Evolutionary conservation across 2,888 invertebrate species (phyloP).

Genomic region (Chrysopilus asiliformis): DNA sequence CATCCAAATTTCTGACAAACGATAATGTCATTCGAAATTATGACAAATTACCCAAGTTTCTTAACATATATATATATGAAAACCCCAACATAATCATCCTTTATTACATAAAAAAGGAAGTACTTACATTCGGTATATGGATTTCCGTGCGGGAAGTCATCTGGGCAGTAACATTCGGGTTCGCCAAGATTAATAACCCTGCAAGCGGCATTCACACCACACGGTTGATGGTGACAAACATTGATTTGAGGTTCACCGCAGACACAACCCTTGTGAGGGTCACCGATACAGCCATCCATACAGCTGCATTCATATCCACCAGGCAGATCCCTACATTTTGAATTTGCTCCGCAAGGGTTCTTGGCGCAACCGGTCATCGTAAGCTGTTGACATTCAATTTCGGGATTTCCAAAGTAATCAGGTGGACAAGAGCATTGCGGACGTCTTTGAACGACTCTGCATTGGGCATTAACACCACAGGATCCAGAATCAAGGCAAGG

Average conservation of each 20-base stretch:
- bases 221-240: constrained; percentile 64
- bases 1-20: too few species aligned
- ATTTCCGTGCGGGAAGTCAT: constrained; percentile 69
- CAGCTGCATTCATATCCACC: constrained; percentile 75
- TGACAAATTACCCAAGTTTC: too few species aligned
- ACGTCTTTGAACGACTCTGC: constrained; percentile 59
- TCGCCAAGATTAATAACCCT: constrained; percentile 50
- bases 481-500: constrained; percentile 63
- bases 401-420: constrained; percentile 58
- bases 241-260: constrained; percentile 54
- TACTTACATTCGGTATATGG: constrained; percentile 74
- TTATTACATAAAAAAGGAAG: too few species aligned
- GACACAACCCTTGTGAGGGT: constrained; percentile 65
- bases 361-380: constrained; percentile 59
- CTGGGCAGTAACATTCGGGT: constrained; percentile 74
- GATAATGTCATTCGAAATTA: too few species aligned
- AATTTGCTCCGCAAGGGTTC: constrained; percentile 74
- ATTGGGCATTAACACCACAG: constrained; percentile 76
- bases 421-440: constrained; percentile 68
- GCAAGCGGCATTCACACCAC: constrained; percentile 74
- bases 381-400: constrained; percentile 52
- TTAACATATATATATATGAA: too few species aligned
- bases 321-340: constrained; percentile 63
- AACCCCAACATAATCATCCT: too few species aligned
- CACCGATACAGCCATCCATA: constrained; percentile 64